Evolutionary conservation across 2,797 vertebrate species (phyloP).

Genomic region (Danio aesculapii): DNA sequence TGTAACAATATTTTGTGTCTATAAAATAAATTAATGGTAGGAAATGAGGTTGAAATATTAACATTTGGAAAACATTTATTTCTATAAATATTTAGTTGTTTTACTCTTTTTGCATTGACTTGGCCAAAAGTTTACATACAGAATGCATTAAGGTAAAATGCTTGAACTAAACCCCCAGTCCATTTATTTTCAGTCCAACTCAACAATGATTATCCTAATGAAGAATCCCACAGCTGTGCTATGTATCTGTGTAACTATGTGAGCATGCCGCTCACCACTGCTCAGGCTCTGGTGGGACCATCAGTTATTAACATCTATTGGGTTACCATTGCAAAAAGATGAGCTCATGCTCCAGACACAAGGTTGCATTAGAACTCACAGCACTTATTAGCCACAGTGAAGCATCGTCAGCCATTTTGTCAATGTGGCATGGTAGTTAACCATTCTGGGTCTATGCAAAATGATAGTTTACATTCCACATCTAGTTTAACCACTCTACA

Average conservation of each 20-base stretch:
- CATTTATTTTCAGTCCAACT: neutral
- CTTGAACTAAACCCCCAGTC: neutral
- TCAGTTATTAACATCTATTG: conserved; percentile 1
- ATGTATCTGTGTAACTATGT: conserved; percentile 40
- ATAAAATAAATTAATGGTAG: too few relatives aligned
- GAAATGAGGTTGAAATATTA: too few relatives aligned
- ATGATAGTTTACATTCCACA: conserved; percentile 28
- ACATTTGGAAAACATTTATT: too few relatives aligned
- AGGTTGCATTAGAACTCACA: conserved; percentile 15
- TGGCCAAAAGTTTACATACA: too few relatives aligned
- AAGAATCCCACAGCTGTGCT: conserved; percentile 54
- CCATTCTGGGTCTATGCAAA: conserved; percentile 27
- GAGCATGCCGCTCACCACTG: neutral
- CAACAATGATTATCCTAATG: neutral
- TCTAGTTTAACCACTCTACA: neutral
- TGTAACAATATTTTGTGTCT: too few relatives aligned
- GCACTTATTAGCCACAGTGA: conserved; percentile 30
- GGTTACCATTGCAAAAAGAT: conserved; percentile 24
- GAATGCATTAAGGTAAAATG: neutral
- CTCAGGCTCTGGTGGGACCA: neutral
- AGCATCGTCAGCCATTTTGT: conserved; percentile 34
- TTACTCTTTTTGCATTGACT: too few relatives aligned
- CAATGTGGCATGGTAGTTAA: conserved; percentile 27
- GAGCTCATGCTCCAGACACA: conserved; percentile 28
- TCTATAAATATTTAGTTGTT: too few relatives aligned